phyloP scores from a whole-genome alignment of 1,140 invertebrate genomes.

The Odontomachus brunneus region DNA sequence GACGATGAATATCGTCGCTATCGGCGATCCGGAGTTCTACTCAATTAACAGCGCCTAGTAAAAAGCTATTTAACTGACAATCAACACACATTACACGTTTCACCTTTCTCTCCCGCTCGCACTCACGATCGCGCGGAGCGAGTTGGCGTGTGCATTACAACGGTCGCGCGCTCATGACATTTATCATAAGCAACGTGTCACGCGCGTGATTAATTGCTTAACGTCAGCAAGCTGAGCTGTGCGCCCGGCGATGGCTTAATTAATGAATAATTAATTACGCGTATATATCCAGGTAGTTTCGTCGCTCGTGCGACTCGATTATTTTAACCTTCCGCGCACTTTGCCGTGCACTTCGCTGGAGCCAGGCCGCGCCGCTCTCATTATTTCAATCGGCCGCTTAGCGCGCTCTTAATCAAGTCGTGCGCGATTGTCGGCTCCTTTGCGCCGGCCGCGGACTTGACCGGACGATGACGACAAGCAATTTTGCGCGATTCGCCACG shows the following conservation, averaged over 20 bases:
- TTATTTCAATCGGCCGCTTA: background rate
- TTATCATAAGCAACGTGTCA: slow-evolving; percentile 60
- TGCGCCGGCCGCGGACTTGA: background rate
- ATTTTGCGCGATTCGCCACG: slow-evolving; percentile 22
- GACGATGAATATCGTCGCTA: background rate
- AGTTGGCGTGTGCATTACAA: slow-evolving; percentile 38
- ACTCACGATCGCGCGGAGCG: slow-evolving; percentile 10
- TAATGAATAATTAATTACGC: slow-evolving; percentile 58
- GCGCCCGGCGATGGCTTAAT: slow-evolving; percentile 48
- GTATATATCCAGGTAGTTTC: slow-evolving; percentile 45
- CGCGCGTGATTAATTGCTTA: slow-evolving; percentile 49
- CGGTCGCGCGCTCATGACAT: slow-evolving; percentile 40
- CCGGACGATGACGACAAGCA: background rate
- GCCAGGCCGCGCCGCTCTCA: too few species aligned
- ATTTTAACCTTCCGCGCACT: slow-evolving; percentile 25
- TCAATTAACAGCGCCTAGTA: background rate
- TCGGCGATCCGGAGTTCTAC: background rate
- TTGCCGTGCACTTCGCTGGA: background rate
- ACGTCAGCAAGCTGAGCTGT: slow-evolving; percentile 40
- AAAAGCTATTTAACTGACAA: slow-evolving; percentile 21
- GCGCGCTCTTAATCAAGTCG: background rate
- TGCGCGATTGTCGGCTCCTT: background rate
- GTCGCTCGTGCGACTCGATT: slow-evolving; percentile 34
- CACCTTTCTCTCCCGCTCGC: background rate
- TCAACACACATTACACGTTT: slow-evolving; percentile 4